phyloP scores from a whole-genome alignment of 1,140 invertebrate species.

The Listronotus oregonensis region DNA sequence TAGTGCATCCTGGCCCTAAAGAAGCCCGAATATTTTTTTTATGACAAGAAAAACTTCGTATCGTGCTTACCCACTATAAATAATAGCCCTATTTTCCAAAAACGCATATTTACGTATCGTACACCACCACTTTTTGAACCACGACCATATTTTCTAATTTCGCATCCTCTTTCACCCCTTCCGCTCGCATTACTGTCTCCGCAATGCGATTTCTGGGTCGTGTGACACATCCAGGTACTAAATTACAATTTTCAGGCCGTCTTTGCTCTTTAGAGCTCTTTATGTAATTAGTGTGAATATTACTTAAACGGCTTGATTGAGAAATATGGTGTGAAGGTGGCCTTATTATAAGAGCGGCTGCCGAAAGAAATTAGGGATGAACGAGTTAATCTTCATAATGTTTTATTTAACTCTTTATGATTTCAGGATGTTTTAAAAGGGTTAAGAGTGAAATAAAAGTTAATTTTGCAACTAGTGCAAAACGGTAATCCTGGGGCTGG shows the following conservation, averaged over 20 bases:
- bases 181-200: slow-evolving; percentile 30
- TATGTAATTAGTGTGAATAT: slow-evolving; percentile 33
- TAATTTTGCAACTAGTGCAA: too few relatives aligned
- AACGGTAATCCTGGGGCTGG: too few relatives aligned
- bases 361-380: slow-evolving; percentile 28
- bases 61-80: neutral
- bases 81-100: neutral
- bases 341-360: neutral
- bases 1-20: too few relatives aligned
- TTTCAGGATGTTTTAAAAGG: neutral
- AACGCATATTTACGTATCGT: slow-evolving; percentile 14
- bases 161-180: slow-evolving; percentile 26
- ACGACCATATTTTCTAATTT: slow-evolving; percentile 34
- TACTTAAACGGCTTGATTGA: slow-evolving; percentile 34
- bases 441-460: too few relatives aligned
- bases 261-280: slow-evolving; percentile 36
- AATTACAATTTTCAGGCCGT: slow-evolving; percentile 35
- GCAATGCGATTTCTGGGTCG: slow-evolving; percentile 33
- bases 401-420: neutral
- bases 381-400: slow-evolving; percentile 14
- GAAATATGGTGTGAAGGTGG: slow-evolving; percentile 21
- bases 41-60: neutral
- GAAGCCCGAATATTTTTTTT: neutral
- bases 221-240: slow-evolving; percentile 35
- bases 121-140: slow-evolving; percentile 20